Percentiles rank a stretch among this genome's conserved stretches.
phyloP scores from a whole-genome alignment of 1,140 invertebrate species.

The Drosophila nasuta region DNA sequence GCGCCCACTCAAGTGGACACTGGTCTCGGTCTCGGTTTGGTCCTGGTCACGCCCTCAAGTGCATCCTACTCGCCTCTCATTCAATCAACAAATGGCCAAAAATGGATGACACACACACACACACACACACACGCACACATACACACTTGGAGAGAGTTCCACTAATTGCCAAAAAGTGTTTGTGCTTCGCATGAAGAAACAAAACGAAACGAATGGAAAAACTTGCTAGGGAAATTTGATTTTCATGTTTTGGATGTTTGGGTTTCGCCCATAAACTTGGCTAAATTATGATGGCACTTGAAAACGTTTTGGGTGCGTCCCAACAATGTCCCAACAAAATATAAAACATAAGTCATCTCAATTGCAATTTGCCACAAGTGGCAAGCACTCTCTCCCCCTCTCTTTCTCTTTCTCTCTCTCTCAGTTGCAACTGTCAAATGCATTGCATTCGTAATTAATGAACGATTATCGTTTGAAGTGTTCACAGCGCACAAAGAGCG shows the following conservation, averaged over 20 bases:
- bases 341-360: slow-evolving; percentile 45
- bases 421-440: no score
- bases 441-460: no score
- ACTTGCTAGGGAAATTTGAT: slow-evolving; percentile 67
- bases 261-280: slow-evolving; percentile 46
- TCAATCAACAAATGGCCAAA: slow-evolving; percentile 22
- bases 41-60: slow-evolving; percentile 24
- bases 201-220: not conserved
- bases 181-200: slow-evolving; percentile 5
- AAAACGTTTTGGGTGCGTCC: slow-evolving; percentile 10
- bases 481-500: no score
- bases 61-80: slow-evolving; percentile 31
- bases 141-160: not conserved
- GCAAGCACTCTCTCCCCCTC: slow-evolving; percentile 21
- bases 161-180: slow-evolving; percentile 56
- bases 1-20: slow-evolving; percentile 53
- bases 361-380: slow-evolving; percentile 48
- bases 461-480: no score
- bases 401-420: no score
- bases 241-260: slow-evolving; percentile 80
- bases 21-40: not conserved
- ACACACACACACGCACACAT: no score
- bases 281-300: slow-evolving; percentile 45
- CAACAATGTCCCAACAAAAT: slow-evolving; percentile 35
- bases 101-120: slow-evolving; percentile 3